These are phyloP conservation scores for Disparrhopalites patrizii DNA, from an alignment of 2,888 invertebrate species.

Conservation along the genomic window DNA sequence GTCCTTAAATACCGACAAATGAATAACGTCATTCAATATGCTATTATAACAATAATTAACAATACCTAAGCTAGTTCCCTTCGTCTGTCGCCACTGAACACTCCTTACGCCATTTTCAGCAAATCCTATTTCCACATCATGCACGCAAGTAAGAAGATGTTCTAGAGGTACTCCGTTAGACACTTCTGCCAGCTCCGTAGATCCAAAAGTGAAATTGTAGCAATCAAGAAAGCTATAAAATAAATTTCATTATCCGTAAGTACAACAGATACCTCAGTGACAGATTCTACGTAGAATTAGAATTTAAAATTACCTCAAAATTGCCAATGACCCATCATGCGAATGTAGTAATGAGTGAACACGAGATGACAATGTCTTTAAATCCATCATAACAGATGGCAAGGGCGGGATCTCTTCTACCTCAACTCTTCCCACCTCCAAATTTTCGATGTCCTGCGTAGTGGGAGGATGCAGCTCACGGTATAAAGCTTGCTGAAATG, in stretches of 20 bases:
- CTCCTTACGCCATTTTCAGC: slow-evolving; percentile 57
- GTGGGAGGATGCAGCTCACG: slow-evolving; percentile 40
- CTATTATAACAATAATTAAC: too few species aligned
- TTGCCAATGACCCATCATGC: slow-evolving; percentile 72
- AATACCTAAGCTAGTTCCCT: slow-evolving; percentile 18
- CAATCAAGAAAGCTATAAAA: slow-evolving; percentile 70
- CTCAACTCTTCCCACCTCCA: slow-evolving; percentile 66
- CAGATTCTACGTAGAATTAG: background rate
- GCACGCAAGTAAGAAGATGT: slow-evolving; percentile 79
- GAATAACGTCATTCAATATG: background rate
- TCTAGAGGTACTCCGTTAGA: slow-evolving; percentile 79
- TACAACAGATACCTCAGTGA: background rate
- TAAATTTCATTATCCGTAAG: background rate
- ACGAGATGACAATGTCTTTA: slow-evolving; percentile 63
- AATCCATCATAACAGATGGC: slow-evolving; percentile 58
- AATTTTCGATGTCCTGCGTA: slow-evolving; percentile 19
- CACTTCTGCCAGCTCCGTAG: slow-evolving; percentile 55
- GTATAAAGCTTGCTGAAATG: slow-evolving; percentile 36
- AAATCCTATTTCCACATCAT: slow-evolving; percentile 62
- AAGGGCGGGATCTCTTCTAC: slow-evolving; percentile 63
- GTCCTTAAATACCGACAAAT: background rate
- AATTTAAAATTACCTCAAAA: slow-evolving; percentile 77
- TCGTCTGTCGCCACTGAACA: slow-evolving; percentile 52
- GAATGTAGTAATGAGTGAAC: slow-evolving; percentile 65
- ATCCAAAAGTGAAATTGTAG: slow-evolving; percentile 69